These are phyloP conservation scores for Heliocidaris erythrogramma DNA, from an alignment of 35 echinoderm and acorn worm genomes.

Conservation along the genomic window DNA sequence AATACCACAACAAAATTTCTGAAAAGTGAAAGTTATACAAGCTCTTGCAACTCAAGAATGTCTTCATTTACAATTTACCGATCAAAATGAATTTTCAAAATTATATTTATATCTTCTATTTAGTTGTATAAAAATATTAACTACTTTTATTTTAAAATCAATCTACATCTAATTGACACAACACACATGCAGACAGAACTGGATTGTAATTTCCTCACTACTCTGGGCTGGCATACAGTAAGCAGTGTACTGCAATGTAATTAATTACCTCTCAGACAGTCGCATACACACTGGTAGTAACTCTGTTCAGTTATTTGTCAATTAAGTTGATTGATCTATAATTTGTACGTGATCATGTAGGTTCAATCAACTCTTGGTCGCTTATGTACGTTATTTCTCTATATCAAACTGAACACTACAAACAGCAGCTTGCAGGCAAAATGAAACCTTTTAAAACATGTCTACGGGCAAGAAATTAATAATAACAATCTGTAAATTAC, in stretches of 20 bases:
- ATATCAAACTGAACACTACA: background rate
- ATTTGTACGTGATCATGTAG: background rate
- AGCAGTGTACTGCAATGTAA: background rate
- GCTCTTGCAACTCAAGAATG: too few species aligned
- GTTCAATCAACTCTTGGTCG: background rate
- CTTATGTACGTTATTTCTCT: background rate
- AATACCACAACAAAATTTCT: background rate
- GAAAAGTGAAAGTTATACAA: background rate
- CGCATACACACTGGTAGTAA: background rate
- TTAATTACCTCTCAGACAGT: background rate
- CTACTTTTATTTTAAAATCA: background rate
- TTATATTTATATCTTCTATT: too few species aligned
- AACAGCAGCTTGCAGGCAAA: background rate
- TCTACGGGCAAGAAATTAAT: background rate
- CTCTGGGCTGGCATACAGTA: background rate
- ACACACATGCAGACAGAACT: background rate
- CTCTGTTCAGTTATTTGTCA: background rate
- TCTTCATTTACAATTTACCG: too few species aligned
- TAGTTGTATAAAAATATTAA: too few species aligned
- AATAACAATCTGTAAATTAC: background rate
- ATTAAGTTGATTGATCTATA: background rate
- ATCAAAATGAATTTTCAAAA: too few species aligned
- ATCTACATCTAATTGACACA: background rate
- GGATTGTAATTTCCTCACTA: background rate
- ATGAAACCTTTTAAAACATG: background rate